Percentiles rank a stretch among this genome's conserved stretches.
Conservation (phyloP, 2,888 invertebrate genomes). For the Drosophila mimica region DNA sequence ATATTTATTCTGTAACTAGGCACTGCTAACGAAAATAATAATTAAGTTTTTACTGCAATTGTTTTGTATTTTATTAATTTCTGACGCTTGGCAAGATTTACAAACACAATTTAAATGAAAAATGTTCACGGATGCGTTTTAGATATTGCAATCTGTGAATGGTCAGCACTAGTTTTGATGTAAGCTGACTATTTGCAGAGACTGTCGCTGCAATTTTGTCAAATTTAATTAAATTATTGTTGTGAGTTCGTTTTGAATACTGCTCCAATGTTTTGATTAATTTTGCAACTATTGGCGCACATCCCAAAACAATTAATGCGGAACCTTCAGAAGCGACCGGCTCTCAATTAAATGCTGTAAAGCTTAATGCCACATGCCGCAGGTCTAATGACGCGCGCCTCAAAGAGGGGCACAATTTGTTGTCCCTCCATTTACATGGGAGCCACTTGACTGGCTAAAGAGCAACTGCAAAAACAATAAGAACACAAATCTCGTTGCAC, state of each 20-base stretch:
- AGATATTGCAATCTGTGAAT: slow-evolving; percentile 26
- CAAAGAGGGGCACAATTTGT: slow-evolving; percentile 21
- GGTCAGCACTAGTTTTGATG: slow-evolving; percentile 51
- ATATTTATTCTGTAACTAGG: neutral
- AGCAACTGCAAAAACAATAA: slow-evolving; percentile 22
- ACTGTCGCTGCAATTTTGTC: slow-evolving; percentile 32
- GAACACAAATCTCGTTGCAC: slow-evolving; percentile 30
- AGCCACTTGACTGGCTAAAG: slow-evolving; percentile 37
- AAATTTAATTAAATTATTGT: slow-evolving; percentile 25
- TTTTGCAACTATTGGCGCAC: slow-evolving; percentile 41
- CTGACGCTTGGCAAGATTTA: slow-evolving; percentile 37
- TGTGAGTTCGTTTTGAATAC: slow-evolving; percentile 22
- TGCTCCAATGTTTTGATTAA: slow-evolving; percentile 42
- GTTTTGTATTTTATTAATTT: slow-evolving; percentile 3
- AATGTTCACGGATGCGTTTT: slow-evolving; percentile 38
- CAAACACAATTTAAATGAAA: slow-evolving; percentile 47
- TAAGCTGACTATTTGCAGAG: slow-evolving; percentile 65
- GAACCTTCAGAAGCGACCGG: slow-evolving; percentile 64
- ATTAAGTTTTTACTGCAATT: neutral
- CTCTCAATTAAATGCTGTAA: slow-evolving; percentile 83
- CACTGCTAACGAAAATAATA: neutral
- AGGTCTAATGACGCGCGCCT: slow-evolving; percentile 37
- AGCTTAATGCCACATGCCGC: slow-evolving; percentile 76
- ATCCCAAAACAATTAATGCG: slow-evolving; percentile 34
- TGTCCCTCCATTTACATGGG: slow-evolving; percentile 29